Conservation (phyloP, 2,113 vertebrate genomes). For the Psittacara wagleri region DNA sequence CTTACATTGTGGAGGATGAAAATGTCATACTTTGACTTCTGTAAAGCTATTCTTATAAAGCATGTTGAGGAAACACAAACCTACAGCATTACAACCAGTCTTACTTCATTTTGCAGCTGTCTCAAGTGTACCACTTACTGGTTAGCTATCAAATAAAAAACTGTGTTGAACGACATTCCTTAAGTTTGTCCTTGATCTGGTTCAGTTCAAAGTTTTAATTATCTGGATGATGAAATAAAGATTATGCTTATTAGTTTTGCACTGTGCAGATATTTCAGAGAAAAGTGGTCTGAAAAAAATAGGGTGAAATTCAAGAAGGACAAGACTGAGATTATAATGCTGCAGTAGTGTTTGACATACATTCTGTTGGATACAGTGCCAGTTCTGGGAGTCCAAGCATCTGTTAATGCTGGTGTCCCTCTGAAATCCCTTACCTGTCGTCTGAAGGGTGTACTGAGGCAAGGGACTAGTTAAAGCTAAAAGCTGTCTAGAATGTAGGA, state of each 20-base stretch:
- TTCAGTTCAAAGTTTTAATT: conserved; percentile 60
- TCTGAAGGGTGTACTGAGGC: not conserved
- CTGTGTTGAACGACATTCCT: not conserved
- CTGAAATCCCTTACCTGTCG: not conserved
- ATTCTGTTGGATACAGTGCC: no score
- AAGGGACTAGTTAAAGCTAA: not conserved
- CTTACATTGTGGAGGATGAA: not conserved
- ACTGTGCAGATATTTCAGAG: not conserved
- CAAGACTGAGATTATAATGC: not conserved
- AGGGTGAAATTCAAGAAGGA: not conserved
- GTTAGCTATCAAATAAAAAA: not conserved
- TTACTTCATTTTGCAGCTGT: not conserved
- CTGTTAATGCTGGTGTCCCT: not conserved
- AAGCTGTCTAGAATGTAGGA: not conserved
- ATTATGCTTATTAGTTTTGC: conserved; percentile 8
- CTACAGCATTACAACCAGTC: not conserved
- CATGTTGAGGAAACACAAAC: not conserved
- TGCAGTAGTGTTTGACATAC: not conserved
- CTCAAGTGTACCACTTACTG: not conserved
- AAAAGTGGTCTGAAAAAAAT: not conserved
- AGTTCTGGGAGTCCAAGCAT: not conserved
- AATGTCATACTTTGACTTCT: not conserved
- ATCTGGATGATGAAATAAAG: conserved; percentile 41
- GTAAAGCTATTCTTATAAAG: not conserved
- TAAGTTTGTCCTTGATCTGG: conserved; percentile 59